Percentiles rank a stretch among this genome's conserved stretches.
Evolutionary conservation across 2,888 invertebrate genomes (phyloP).

Genomic region (Stenolophus ochropezus): DNA sequence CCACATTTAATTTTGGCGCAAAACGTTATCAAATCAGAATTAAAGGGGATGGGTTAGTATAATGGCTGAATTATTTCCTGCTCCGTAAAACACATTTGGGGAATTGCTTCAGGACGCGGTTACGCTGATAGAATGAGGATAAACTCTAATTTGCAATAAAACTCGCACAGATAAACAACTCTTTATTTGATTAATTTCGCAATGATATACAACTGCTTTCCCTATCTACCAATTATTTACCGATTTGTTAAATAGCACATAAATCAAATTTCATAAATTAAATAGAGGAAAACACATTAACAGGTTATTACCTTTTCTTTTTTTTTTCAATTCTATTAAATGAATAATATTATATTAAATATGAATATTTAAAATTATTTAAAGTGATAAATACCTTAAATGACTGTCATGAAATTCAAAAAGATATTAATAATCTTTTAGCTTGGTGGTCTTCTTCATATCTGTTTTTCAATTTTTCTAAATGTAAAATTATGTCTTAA

Average conservation of each 20-base stretch:
- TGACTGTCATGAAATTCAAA: neutral
- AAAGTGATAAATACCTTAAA: too few species aligned
- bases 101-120: neutral
- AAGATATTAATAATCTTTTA: neutral
- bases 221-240: too few species aligned
- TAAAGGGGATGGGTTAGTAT: neutral
- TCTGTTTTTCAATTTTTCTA: neutral
- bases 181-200: neutral
- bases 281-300: too few species aligned
- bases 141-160: neutral
- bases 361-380: too few species aligned
- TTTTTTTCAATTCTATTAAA: too few species aligned
- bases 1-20: slow-evolving; percentile 9
- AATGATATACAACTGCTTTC: neutral
- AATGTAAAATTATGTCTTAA: too few species aligned
- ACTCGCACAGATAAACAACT: neutral
- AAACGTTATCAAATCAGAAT: slow-evolving; percentile 25
- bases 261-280: too few species aligned
- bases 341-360: too few species aligned
- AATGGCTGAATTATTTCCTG: slow-evolving; percentile 1
- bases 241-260: too few species aligned
- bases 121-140: neutral
- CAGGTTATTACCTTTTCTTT: too few species aligned
- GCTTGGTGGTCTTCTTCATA: neutral
- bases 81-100: neutral